These are phyloP conservation scores for Hydroisotoma schaefferi DNA, from an alignment of 2,888 invertebrate genomes.

Conservation along the genomic window DNA sequence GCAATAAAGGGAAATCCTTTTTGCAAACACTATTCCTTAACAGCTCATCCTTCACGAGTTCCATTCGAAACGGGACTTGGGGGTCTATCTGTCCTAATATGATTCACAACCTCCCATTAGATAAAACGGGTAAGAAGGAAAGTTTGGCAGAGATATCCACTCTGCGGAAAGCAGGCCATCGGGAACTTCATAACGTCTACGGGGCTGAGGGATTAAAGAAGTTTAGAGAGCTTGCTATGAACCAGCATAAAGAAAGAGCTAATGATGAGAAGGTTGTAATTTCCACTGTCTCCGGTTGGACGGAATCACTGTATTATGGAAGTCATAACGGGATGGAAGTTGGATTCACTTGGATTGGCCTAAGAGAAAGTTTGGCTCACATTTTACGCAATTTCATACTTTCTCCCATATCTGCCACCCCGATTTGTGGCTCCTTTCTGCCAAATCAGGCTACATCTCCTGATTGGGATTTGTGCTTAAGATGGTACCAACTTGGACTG, in stretches of 20 bases:
- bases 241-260: constrained; percentile 38
- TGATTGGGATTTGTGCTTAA: constrained; percentile 59
- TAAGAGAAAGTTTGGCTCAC: constrained; percentile 57
- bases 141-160: not conserved
- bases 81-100: constrained; percentile 27
- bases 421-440: constrained; percentile 41
- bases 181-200: constrained; percentile 60
- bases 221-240: constrained; percentile 52
- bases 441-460: constrained; percentile 35
- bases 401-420: constrained; percentile 32
- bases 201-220: constrained; percentile 52
- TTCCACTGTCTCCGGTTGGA: constrained; percentile 52
- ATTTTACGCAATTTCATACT: constrained; percentile 53
- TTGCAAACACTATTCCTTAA: constrained; percentile 12
- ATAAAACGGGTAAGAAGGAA: not conserved
- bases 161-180: constrained; percentile 49
- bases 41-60: not conserved
- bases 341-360: constrained; percentile 59
- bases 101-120: constrained; percentile 3
- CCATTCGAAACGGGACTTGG: constrained; percentile 18
- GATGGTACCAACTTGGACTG: constrained; percentile 67
- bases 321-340: constrained; percentile 54
- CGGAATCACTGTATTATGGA: constrained; percentile 51
- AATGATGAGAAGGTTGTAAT: constrained; percentile 41
- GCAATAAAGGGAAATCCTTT: constrained; percentile 1